phyloP scores from a whole-genome alignment of 2,888 invertebrate genomes.

The Dichetophora obliterata region DNA sequence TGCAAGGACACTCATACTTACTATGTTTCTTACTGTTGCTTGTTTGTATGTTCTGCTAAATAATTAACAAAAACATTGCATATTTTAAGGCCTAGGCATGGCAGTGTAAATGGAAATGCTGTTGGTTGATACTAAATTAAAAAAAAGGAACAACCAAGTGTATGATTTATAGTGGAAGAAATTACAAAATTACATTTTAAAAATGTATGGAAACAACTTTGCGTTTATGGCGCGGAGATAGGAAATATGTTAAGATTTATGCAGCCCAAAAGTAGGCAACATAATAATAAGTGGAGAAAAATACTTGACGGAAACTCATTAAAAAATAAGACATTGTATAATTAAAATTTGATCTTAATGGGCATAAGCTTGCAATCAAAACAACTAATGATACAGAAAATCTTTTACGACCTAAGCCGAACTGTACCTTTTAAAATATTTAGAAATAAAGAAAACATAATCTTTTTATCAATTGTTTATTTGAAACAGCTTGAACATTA shows the following conservation, averaged over 20 bases:
- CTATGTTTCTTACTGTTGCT: background rate
- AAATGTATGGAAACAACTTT: background rate
- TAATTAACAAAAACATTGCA: constrained; percentile 20
- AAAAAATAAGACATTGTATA: too few species aligned
- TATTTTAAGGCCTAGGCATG: constrained; percentile 5
- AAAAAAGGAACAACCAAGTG: background rate
- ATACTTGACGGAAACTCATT: too few species aligned
- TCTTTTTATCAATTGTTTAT: too few species aligned
- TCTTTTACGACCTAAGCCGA: background rate
- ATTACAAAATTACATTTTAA: background rate
- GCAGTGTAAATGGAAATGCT: too few species aligned
- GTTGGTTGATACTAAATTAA: background rate
- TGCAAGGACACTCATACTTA: background rate
- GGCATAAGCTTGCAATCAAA: too few species aligned
- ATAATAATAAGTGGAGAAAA: background rate
- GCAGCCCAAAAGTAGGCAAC: background rate
- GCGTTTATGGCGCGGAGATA: background rate
- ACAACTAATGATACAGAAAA: too few species aligned
- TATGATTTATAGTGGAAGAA: background rate
- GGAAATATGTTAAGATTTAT: too few species aligned
- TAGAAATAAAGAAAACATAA: too few species aligned
- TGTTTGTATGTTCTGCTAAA: background rate
- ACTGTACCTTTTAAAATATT: too few species aligned
- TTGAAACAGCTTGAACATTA: too few species aligned
- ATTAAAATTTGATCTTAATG: too few species aligned